These are phyloP conservation scores for Podarcis raffonei DNA, from an alignment of 2,113 vertebrate species.

Conservation along the genomic window DNA sequence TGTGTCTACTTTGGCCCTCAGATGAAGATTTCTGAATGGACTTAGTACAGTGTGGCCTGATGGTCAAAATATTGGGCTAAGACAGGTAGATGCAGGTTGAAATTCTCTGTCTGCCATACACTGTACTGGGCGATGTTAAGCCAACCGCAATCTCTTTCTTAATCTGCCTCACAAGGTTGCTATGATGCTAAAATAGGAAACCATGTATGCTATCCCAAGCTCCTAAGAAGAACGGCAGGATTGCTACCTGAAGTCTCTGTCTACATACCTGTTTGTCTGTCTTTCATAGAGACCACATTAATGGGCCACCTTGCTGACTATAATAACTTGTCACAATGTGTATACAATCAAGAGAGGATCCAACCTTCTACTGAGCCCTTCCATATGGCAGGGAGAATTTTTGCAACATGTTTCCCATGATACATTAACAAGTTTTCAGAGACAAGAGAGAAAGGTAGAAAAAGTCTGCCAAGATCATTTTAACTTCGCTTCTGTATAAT, in stretches of 20 bases:
- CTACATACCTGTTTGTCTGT: not conserved
- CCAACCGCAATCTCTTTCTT: not conserved
- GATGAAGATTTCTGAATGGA: too few species aligned
- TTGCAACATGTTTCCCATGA: not conserved
- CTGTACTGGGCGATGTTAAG: not conserved
- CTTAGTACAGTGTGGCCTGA: too few species aligned
- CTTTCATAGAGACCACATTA: not conserved
- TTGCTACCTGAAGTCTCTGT: not conserved
- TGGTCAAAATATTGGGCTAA: too few species aligned
- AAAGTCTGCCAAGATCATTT: not conserved
- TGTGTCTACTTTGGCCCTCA: too few species aligned
- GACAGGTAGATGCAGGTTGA: not conserved
- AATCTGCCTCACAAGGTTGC: not conserved
- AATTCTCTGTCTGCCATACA: not conserved
- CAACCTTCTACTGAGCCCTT: not conserved
- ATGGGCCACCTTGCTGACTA: not conserved
- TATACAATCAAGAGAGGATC: not conserved
- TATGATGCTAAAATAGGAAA: not conserved
- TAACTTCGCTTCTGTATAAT: too few species aligned
- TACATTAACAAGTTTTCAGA: not conserved
- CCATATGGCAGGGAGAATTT: not conserved
- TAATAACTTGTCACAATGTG: not conserved
- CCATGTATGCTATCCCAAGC: not conserved
- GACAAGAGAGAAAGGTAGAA: not conserved
- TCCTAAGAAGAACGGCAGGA: not conserved